Percentiles rank a stretch among this genome's conserved stretches.
These are phyloP conservation scores for Gobius niger DNA, from an alignment of 2,113 vertebrate genomes.

Conservation along the genomic window DNA sequence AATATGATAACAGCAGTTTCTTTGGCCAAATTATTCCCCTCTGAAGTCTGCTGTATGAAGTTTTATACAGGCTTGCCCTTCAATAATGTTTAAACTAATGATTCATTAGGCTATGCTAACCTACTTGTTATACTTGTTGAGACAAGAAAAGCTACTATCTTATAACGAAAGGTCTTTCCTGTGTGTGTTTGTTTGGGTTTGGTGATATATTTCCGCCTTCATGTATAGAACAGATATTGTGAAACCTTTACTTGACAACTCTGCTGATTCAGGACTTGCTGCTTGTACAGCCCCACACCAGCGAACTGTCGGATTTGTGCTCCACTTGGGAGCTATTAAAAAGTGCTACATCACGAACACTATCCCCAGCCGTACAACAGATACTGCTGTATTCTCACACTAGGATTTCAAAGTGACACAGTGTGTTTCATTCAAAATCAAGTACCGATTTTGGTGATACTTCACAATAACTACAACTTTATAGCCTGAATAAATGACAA, in stretches of 20 bases:
- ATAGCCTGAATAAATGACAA: too few species aligned
- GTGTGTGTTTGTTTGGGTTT: too few species aligned
- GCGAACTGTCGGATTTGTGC: neutral
- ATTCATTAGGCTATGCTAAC: too few species aligned
- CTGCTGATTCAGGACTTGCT: neutral
- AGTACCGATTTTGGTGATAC: too few species aligned
- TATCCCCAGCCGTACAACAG: neutral
- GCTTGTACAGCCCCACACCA: neutral
- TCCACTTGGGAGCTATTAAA: slow-evolving; percentile 6
- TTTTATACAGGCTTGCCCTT: neutral
- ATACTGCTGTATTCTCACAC: neutral
- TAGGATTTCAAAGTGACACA: neutral
- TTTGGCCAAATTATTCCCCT: too few species aligned
- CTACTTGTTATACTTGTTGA: too few species aligned
- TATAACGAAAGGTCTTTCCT: too few species aligned
- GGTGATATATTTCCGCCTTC: too few species aligned
- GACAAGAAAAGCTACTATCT: too few species aligned
- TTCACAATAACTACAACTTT: too few species aligned
- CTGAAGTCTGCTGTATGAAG: neutral
- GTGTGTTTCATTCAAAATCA: neutral
- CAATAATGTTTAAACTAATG: neutral
- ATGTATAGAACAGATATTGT: neutral
- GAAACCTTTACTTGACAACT: neutral
- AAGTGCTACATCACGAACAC: neutral
- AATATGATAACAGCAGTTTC: too few species aligned